A percentile compares a stretch with the other conserved stretches of the same genome.
Conservation (phyloP, 1,140 invertebrate species). For the Drosophila leontia region DNA sequence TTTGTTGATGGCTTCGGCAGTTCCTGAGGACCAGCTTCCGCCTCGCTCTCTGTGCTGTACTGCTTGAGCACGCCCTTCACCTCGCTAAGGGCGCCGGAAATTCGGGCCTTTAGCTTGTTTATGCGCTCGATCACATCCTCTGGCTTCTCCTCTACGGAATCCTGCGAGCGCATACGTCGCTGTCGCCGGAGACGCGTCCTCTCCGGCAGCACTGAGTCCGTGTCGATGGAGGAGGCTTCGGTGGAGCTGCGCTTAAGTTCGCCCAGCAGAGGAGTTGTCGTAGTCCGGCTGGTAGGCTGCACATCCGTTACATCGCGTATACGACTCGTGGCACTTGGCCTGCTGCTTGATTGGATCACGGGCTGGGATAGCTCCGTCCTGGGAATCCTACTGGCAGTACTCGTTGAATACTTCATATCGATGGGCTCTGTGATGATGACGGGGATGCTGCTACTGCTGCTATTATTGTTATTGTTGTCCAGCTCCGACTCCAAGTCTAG, state of each 20-base stretch:
- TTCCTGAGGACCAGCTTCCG: conserved; percentile 30
- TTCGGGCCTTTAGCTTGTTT: conserved; percentile 76
- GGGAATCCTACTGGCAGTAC: conserved; percentile 24
- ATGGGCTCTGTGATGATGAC: neutral
- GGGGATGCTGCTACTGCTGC: conserved; percentile 1
- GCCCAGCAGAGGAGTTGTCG: conserved; percentile 39
- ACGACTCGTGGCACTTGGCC: conserved; percentile 31
- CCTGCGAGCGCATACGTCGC: conserved; percentile 71
- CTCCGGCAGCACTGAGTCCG: conserved; percentile 63
- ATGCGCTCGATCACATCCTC: conserved; percentile 77
- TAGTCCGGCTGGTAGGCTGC: neutral
- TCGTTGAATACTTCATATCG: conserved; percentile 69
- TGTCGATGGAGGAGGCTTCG: conserved; percentile 61
- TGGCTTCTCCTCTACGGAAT: conserved; percentile 69
- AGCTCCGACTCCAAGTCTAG: conserved; percentile 22
- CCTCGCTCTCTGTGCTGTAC: conserved; percentile 75
- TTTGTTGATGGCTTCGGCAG: neutral
- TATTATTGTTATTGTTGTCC: conserved; percentile 55
- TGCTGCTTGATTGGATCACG: neutral
- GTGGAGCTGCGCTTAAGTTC: conserved; percentile 58
- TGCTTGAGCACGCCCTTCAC: conserved; percentile 79
- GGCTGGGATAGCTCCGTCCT: neutral
- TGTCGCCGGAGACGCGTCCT: conserved; percentile 71
- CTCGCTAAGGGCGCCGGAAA: conserved; percentile 73
- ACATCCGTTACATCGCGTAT: conserved; percentile 19